Base-by-base conservation (phyloP, 2,888 invertebrate genomes). In the Calliscelio sp. region DNA sequence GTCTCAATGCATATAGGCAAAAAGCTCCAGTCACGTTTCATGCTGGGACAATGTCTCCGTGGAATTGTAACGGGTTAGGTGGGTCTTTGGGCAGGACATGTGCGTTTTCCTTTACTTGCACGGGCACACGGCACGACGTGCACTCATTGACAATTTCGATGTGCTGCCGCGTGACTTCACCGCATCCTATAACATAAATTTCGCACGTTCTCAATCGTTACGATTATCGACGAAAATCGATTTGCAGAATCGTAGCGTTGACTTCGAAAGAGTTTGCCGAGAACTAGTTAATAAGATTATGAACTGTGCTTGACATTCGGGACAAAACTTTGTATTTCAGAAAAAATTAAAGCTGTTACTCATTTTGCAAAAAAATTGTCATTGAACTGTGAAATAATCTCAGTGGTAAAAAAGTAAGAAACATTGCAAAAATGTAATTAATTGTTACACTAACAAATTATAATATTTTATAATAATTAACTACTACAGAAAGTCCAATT, bases 1-100 rank as follows among this genome's bases (percentile, higher is more conserved):
- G 66, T 28, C 51, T 74, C 70, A 35, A 70, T 70, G 84, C 51
- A 57, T 68, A 65, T 63, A 79, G 83, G 65, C 59, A 80, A 80
- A 71, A 80, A 74, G 75, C 28, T 70, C 41, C 65, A 70, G 70
- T 74, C 84, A 84, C 84, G 68, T 83, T 49, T 73, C 46, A 61
- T 59, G 73, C 51, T 11, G 57, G 49, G 22, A 74, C 66, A 55
- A 53, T 46, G 74, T 79, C 83, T 70, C 83, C 3, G 25, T 61
- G 83, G 83, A 83, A 83, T 83, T 83, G 83, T 74, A 79, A 75
- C 70, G 59, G 68, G 78, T 78, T 63, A 83, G 73, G 73, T 55
- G 71, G 46, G 61, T 44, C 28, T 79, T 32, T 28, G 16, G 20
- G 22, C 74, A 74, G 79, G 70, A 79, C 78, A 79, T 35, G 35